phyloP scores from a whole-genome alignment of 2,797 vertebrate genomes.

The Tympanoctomys barrerae region DNA sequence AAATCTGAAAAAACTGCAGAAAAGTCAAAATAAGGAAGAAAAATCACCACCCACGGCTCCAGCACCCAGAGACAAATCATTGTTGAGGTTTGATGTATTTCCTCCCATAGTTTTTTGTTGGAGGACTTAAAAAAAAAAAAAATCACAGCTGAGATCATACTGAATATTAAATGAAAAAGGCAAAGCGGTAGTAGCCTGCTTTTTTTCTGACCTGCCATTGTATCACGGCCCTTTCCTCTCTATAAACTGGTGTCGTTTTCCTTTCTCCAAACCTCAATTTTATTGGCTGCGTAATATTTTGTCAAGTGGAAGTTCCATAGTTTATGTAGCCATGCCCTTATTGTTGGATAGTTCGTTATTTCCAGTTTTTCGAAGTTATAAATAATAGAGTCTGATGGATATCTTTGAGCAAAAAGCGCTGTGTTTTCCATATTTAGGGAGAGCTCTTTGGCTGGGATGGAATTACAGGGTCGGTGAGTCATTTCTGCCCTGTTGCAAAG shows the following conservation, averaged over 20 bases:
- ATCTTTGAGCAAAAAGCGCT: not conserved
- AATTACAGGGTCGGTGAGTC: slow-evolving; percentile 41
- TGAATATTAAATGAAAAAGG: slow-evolving; percentile 66
- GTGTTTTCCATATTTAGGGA: slow-evolving; percentile 67
- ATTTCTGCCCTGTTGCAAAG: not conserved
- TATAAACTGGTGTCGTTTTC: not conserved
- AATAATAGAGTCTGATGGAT: slow-evolving; percentile 49
- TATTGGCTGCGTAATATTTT: slow-evolving; percentile 39
- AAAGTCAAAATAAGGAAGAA: slow-evolving; percentile 85
- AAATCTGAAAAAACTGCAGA: slow-evolving; percentile 76
- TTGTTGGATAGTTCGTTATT: slow-evolving; percentile 26
- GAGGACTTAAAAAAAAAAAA: slow-evolving; percentile 25
- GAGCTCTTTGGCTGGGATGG: slow-evolving; percentile 32
- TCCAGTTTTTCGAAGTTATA: slow-evolving; percentile 54
- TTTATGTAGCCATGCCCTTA: slow-evolving; percentile 66
- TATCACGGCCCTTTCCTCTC: not conserved
- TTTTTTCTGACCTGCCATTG: not conserved
- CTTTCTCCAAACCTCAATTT: slow-evolving; percentile 8
- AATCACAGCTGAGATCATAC: slow-evolving; percentile 77
- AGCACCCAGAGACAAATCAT: slow-evolving; percentile 73
- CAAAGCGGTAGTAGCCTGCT: slow-evolving; percentile 38
- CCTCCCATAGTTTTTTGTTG: slow-evolving; percentile 81
- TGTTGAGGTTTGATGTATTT: slow-evolving; percentile 82
- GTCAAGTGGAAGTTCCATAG: slow-evolving; percentile 70
- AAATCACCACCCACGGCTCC: slow-evolving; percentile 72